Evolutionary conservation across 2,888 invertebrate species (phyloP), one percentile per base, ranked within the genome.

Genomic region (Eubasilissa splendida): DNA sequence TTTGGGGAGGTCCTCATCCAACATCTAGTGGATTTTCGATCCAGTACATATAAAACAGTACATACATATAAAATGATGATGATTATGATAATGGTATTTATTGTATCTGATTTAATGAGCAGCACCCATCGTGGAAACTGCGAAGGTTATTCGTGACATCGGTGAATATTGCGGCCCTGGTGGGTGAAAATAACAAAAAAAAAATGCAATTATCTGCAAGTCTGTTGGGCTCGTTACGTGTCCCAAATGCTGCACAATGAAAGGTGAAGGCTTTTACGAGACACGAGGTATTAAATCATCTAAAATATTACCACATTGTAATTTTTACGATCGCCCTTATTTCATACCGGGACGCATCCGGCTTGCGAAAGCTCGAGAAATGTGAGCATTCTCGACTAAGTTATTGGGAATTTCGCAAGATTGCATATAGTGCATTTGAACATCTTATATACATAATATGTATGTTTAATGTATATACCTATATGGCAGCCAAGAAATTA

Each of bases 291-390:
- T 77, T 80, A 77, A 80, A 80, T 77, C 77, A 74, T 50, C 63
- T 63, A 77, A 80, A 77, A 74, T 80, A 80, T 66, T 70, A 76
- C 71, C 50, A 54, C 80, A 80, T 80, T 80, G 80, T 80, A 74
- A 54, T 77, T 59, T 80, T 77, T 80, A 77, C 66, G 80, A 77
- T 59, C 66, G 50, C 58, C 54, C 76, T 65, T 63, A 76, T 66
- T 76, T 75, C 75, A 14, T 59, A 60, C 42, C 75, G 42, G 52
- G 33, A 59, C 52, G 33, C 22, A 75, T 75, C 52, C 60, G 68
- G 42, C 50, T 50, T 50, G 68, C 68, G 68, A 68, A 63, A 63
- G 63, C 12, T 63, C 9, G 31, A 63, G 63, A 63, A 63, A 31
- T 63, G 22, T 63, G 31, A 31, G 33, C 33, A 31, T 63, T 63